A percentile compares a stretch with the other conserved stretches of the same genome.
Conservation (phyloP, 2,888 invertebrate genomes). For the Poecilobothrus nobilitatus region DNA sequence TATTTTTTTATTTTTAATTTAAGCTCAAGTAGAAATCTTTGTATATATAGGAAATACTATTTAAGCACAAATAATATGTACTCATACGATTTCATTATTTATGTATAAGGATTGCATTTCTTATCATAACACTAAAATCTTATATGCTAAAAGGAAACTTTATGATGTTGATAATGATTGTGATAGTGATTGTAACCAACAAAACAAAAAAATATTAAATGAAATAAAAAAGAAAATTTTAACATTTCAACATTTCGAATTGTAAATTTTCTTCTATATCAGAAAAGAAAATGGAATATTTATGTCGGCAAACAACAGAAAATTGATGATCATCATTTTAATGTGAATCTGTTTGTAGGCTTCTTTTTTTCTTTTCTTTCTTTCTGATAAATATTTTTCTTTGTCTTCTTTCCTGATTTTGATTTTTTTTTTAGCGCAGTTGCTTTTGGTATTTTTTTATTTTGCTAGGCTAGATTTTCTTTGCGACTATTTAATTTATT, state of each 20-base stretch:
- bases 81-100: background rate
- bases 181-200: no score
- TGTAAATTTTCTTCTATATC: no score
- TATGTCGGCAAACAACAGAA: conserved; percentile 1
- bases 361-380: background rate
- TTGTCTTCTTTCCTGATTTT: no score
- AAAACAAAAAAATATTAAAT: no score
- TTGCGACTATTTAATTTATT: background rate
- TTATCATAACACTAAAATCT: conserved; percentile 10
- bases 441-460: no score
- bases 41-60: background rate
- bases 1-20: background rate
- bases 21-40: background rate
- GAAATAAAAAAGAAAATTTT: no score
- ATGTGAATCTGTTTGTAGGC: background rate
- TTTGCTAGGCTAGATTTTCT: no score
- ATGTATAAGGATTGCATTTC: conserved; percentile 8
- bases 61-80: background rate
- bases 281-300: background rate
- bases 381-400: background rate
- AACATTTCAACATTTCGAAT: no score
- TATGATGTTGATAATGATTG: no score
- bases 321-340: background rate
- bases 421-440: no score
- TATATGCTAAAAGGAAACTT: conserved; percentile 10